These are phyloP conservation scores for Xestia c-nigrum DNA, from an alignment of 2,888 invertebrate species.

Conservation along the genomic window DNA sequence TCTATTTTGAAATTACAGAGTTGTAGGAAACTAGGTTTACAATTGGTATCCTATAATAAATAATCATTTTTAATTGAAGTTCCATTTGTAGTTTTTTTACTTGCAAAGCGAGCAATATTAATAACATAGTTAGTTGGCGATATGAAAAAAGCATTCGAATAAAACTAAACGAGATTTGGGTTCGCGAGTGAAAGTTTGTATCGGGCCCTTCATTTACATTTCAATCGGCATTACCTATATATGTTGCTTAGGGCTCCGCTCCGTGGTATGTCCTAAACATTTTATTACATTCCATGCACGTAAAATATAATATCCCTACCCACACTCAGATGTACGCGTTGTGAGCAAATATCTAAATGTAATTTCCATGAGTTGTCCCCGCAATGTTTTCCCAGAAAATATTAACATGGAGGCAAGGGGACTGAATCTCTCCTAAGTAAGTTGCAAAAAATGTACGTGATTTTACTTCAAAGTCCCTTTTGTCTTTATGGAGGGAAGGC, in stretches of 20 bases:
- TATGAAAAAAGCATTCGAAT: conserved; percentile 72
- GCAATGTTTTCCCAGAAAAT: conserved; percentile 90
- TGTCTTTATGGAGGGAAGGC: conserved; percentile 90
- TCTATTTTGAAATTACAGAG: background rate
- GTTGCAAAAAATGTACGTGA: conserved; percentile 91
- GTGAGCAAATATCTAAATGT: conserved; percentile 90
- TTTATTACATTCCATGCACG: conserved; percentile 90
- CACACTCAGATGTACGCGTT: conserved; percentile 88
- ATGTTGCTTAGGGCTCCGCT: conserved; percentile 72
- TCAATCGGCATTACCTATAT: conserved; percentile 86
- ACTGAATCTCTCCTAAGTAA: conserved; percentile 90
- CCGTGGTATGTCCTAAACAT: conserved; percentile 85
- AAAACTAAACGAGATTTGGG: conserved; percentile 78
- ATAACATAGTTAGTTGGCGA: conserved; percentile 64
- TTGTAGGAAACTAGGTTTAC: conserved; percentile 11
- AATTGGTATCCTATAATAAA: conserved; percentile 11
- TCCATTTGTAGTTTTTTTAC: conserved; percentile 32
- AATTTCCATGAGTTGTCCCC: conserved; percentile 91
- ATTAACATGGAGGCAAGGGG: conserved; percentile 90
- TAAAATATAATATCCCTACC: conserved; percentile 90
- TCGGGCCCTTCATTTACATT: conserved; percentile 86
- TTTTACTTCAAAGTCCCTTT: conserved; percentile 91
- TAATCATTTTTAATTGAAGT: conserved; percentile 51
- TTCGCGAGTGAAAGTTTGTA: conserved; percentile 77
- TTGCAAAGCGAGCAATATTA: conserved; percentile 54